These are phyloP conservation scores for Gouania willdenowi DNA, from an alignment of 2,797 vertebrate species.

Conservation along the genomic window DNA sequence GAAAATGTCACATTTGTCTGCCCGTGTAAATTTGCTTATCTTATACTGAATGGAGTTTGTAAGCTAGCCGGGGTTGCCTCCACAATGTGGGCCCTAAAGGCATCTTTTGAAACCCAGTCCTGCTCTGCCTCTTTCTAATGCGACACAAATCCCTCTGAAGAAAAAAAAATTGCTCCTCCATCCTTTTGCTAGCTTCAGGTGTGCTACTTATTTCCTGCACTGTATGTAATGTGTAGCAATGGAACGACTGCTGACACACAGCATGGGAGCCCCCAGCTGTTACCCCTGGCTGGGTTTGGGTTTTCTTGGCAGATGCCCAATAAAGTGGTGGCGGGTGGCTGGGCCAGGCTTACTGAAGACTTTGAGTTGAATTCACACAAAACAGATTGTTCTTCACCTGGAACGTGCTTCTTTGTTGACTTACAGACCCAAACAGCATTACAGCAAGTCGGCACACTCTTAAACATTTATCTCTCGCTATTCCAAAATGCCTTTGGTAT, in stretches of 20 bases:
- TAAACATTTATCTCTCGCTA: constrained; percentile 19
- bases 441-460: constrained; percentile 6
- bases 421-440: constrained; percentile 40
- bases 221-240: constrained; percentile 9
- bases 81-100: constrained; percentile 34
- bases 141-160: constrained; percentile 62
- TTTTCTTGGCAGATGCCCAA: constrained; percentile 42
- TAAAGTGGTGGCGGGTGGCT: constrained; percentile 37
- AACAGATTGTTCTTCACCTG: constrained; percentile 61
- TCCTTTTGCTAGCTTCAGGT: constrained; percentile 31
- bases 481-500: constrained; percentile 43
- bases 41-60: constrained; percentile 28
- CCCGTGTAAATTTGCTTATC: constrained; percentile 61
- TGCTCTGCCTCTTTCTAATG: constrained; percentile 44
- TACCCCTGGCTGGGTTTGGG: constrained; percentile 32
- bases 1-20: constrained; percentile 53
- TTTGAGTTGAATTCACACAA: constrained; percentile 53
- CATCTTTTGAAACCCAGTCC: constrained; percentile 47
- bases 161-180: constrained; percentile 23
- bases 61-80: constrained; percentile 42
- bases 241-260: constrained; percentile 19
- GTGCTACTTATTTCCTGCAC: constrained; percentile 19
- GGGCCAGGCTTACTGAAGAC: constrained; percentile 27
- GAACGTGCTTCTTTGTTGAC: constrained; percentile 45
- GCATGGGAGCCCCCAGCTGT: constrained; percentile 34